Percentiles rank a stretch among this genome's conserved stretches.
These are phyloP conservation scores for Microplitis manilae DNA, from an alignment of 2,888 invertebrate genomes.

Conservation along the genomic window DNA sequence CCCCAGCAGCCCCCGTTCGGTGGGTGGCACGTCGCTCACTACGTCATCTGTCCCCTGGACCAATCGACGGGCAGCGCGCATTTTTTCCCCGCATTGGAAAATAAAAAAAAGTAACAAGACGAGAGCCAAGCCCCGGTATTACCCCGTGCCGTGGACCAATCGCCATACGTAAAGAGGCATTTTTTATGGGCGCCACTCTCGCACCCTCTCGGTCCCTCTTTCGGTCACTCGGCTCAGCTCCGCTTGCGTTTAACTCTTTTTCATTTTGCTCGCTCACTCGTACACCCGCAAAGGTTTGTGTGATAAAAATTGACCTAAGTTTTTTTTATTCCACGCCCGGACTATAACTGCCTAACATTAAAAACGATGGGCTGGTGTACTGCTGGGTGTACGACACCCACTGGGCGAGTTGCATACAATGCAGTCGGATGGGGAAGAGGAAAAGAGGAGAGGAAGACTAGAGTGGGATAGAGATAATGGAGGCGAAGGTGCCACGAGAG, in stretches of 20 bases:
- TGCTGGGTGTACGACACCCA: conserved; percentile 52
- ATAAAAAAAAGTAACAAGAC: conserved; percentile 57
- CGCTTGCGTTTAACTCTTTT: conserved; percentile 38
- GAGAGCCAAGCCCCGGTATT: conserved; percentile 63
- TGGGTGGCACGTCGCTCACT: conserved; percentile 72
- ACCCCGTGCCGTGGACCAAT: conserved; percentile 71
- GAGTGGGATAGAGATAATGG: conserved; percentile 48
- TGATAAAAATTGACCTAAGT: conserved; percentile 72
- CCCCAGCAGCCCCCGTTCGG: conserved; percentile 58
- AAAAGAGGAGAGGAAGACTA: conserved; percentile 23
- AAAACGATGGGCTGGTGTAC: conserved; percentile 70
- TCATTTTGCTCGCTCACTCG: conserved; percentile 40
- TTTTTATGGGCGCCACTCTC: conserved; percentile 69
- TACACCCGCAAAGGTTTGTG: conserved; percentile 63
- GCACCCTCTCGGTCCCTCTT: conserved; percentile 39
- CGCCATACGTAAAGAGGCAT: conserved; percentile 72
- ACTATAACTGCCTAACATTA: conserved; percentile 72
- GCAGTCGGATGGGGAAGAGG: conserved; percentile 29
- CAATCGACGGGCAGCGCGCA: conserved; percentile 71
- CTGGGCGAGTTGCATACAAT: conserved; percentile 41
- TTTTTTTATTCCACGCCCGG: conserved; percentile 59
- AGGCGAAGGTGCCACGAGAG: conserved; percentile 35
- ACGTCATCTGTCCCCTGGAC: conserved; percentile 72
- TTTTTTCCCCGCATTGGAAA: conserved; percentile 69
- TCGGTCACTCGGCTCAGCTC: conserved; percentile 13